Percentiles rank a stretch among this genome's conserved stretches.
These are phyloP conservation scores for Fabriciana adippe DNA, from an alignment of 2,888 invertebrate species.

Conservation along the genomic window DNA sequence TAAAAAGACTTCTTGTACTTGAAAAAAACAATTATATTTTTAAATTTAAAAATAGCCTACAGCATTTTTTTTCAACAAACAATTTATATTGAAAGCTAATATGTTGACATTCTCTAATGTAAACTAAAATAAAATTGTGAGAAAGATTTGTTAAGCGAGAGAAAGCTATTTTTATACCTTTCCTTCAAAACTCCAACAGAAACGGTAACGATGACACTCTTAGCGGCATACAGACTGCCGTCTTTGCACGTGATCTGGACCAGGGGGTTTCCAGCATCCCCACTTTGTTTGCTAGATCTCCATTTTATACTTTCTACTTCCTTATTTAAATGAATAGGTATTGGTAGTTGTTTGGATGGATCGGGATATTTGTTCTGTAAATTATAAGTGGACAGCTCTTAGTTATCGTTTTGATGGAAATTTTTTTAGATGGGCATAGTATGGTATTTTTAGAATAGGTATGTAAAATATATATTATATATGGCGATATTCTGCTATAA, in stretches of 20 bases:
- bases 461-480: too few relatives aligned
- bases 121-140: too few relatives aligned
- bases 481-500: too few relatives aligned
- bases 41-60: too few relatives aligned
- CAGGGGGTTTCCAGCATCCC: slow-evolving; percentile 56
- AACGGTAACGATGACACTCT: slow-evolving; percentile 85
- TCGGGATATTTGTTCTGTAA: slow-evolving; percentile 78
- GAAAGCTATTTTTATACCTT: slow-evolving; percentile 48
- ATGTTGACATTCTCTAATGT: too few relatives aligned
- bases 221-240: slow-evolving; percentile 79
- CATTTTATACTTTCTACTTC: slow-evolving; percentile 80
- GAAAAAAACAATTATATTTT: too few relatives aligned
- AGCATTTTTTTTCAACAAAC: too few relatives aligned
- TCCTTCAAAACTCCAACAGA: slow-evolving; percentile 87
- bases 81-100: too few relatives aligned
- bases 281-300: slow-evolving; percentile 54
- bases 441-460: slow-evolving; percentile 1
- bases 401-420: too few relatives aligned
- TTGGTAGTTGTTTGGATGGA: slow-evolving; percentile 62
- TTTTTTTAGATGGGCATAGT: too few relatives aligned
- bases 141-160: too few relatives aligned
- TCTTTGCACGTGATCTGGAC: slow-evolving; percentile 81
- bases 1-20: too few relatives aligned
- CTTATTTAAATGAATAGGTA: slow-evolving; percentile 77
- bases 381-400: neutral